Evolutionary conservation across 2,797 vertebrate species (phyloP), one percentile per base, ranked within the genome.

Genomic region (Sebastolobus alascanus): DNA sequence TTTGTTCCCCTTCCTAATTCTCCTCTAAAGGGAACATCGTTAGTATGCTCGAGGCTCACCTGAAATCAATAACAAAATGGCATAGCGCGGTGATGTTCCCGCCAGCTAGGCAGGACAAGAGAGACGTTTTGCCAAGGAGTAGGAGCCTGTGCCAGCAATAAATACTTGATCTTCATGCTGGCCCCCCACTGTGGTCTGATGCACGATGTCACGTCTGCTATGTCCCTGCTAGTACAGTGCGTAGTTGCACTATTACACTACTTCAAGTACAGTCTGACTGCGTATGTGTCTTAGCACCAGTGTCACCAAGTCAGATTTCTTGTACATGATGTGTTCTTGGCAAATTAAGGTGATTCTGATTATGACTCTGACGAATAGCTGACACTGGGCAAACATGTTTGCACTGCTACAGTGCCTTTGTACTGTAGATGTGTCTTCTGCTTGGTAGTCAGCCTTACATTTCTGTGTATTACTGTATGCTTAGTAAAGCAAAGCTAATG

Each of bases 31-130:
- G 85, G 85, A 89, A 91, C 90, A 79, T 85, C 90, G 89, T 94
- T 93, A 89, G 89, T 90, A 92, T 93, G 87, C 90, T 83, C 2
- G 35, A 76, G 58, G 84, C 82, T 85, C 86, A 92, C 92, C 90
- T 88, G 83, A 89, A 92, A 95, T 94, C 90, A 90, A 93, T 93
- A 90, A 83, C 77, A 81, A 82, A 87, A 92, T 90, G 78, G 77
- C 84, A 80, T 84, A 79, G 88, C 61, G 79, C 85, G 83, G 88
- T 87, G 72, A 90, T 84, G 85, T 87, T 75, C 80, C 76, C 87
- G 89, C 90, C 92, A 92, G 75, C 63, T 22, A 83, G 75, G 73
- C 81, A 68, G 79, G 68, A 79, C 80, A 75, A 74, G 80, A 65
- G 80, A 86, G 79, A 84, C 80, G 61, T 89, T 80, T 84, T 84